Evolutionary conservation across 2,797 vertebrate genomes (phyloP).

Genomic region (Sebastolobus alascanus): DNA sequence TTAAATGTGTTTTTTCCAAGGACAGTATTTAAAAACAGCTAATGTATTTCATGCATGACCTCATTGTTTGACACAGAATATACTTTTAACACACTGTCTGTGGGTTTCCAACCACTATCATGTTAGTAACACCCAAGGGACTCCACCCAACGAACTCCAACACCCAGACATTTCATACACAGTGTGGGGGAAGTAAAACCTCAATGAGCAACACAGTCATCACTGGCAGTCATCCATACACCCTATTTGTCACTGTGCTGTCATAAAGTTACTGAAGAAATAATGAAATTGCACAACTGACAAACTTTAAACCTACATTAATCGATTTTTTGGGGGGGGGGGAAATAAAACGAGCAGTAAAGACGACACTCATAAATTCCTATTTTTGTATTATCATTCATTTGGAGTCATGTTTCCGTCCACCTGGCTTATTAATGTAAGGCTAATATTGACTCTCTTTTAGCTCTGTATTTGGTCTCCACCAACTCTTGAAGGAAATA

Average conservation of each 20-base stretch:
- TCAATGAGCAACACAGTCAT: neutral
- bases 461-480: neutral
- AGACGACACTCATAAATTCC: neutral
- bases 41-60: neutral
- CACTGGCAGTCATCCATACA: neutral
- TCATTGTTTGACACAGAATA: neutral
- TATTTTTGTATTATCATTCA: neutral
- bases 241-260: too few species aligned
- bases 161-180: neutral
- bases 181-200: neutral
- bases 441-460: neutral
- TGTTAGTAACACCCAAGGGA: neutral
- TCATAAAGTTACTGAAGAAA: too few species aligned
- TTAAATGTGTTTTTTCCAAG: neutral
- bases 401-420: neutral
- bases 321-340: neutral
- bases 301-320: neutral
- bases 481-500: neutral
- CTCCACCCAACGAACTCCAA: neutral
- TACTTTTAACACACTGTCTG: neutral
- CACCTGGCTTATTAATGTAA: neutral
- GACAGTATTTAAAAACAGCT: neutral
- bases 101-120: too few species aligned
- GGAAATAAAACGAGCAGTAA: neutral
- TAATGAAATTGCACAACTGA: neutral